These are phyloP conservation scores for Oryzias curvinotus DNA, from an alignment of 2,113 vertebrate genomes.

Conservation along the genomic window DNA sequence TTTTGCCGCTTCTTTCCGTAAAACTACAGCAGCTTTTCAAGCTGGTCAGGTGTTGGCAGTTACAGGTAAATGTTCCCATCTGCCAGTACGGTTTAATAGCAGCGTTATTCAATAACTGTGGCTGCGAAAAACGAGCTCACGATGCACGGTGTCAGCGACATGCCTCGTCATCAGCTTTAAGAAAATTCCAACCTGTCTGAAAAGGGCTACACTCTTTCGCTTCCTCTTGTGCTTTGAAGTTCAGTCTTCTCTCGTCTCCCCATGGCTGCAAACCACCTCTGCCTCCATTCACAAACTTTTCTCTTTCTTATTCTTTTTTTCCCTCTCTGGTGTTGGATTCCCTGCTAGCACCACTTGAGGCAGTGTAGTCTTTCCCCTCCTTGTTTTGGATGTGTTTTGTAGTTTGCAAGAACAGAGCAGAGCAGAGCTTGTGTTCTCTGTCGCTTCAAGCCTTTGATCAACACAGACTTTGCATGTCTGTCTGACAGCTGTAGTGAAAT, in stretches of 20 bases:
- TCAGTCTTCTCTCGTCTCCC: conserved; percentile 41
- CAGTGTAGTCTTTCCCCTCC: conserved; percentile 56
- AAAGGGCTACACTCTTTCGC: conserved; percentile 27
- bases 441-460: conserved; percentile 60
- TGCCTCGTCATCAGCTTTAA: not conserved
- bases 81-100: too few relatives aligned
- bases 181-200: conserved; percentile 4
- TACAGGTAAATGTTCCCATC: too few relatives aligned
- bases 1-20: too few relatives aligned
- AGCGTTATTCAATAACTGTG: too few relatives aligned
- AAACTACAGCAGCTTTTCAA: too few relatives aligned
- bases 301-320: conserved; percentile 38
- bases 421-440: conserved; percentile 62
- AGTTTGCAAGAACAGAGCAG: conserved; percentile 49
- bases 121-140: too few relatives aligned
- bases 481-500: conserved; percentile 70
- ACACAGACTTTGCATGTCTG: conserved; percentile 70
- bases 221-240: conserved; percentile 37
- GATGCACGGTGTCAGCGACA: too few relatives aligned
- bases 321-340: conserved; percentile 63
- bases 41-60: too few relatives aligned
- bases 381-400: conserved; percentile 56
- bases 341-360: conserved; percentile 62
- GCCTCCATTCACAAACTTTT: conserved; percentile 24
- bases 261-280: conserved; percentile 33